A percentile compares a stretch with the other conserved stretches of the same genome.
Conservation (phyloP, 2,888 invertebrate genomes). For the Andrena praecox region DNA sequence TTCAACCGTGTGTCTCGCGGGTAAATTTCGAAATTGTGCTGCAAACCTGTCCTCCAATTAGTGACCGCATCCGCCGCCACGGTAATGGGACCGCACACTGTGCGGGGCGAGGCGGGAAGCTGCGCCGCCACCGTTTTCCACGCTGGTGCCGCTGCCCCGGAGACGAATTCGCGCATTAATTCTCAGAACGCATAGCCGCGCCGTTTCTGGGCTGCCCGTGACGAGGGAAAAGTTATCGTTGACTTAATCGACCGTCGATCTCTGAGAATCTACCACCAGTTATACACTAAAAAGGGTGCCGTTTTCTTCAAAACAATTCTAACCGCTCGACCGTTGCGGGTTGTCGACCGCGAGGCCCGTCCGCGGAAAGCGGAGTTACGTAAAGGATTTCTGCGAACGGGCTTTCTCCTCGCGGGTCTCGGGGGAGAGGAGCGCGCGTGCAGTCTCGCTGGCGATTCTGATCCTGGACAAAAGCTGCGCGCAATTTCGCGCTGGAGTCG, state of each 20-base stretch:
- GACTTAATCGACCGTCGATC: no score
- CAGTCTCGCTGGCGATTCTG: background rate
- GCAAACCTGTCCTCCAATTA: constrained; percentile 65
- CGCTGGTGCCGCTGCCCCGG: background rate
- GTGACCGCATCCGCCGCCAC: constrained; percentile 50
- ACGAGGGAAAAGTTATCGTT: no score
- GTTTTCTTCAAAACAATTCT: no score
- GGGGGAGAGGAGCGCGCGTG: background rate
- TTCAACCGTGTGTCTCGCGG: constrained; percentile 43
- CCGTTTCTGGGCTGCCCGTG: no score
- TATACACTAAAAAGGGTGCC: no score
- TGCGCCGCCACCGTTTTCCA: background rate
- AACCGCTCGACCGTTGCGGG: background rate
- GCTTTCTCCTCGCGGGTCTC: constrained; percentile 7
- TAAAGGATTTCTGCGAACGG: constrained; percentile 6
- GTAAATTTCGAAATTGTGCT: constrained; percentile 61
- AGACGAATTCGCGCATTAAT: constrained; percentile 3
- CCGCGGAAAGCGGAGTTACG: constrained; percentile 16
- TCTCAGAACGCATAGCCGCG: background rate
- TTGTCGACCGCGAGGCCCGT: background rate
- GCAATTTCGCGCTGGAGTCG: constrained; percentile 14
- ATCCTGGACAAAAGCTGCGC: background rate
- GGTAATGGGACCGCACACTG: constrained; percentile 7
- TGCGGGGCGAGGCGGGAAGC: background rate
- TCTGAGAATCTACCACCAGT: no score